Conservation (phyloP, 2,113 vertebrate genomes). For the Corythornis vintsioides region DNA sequence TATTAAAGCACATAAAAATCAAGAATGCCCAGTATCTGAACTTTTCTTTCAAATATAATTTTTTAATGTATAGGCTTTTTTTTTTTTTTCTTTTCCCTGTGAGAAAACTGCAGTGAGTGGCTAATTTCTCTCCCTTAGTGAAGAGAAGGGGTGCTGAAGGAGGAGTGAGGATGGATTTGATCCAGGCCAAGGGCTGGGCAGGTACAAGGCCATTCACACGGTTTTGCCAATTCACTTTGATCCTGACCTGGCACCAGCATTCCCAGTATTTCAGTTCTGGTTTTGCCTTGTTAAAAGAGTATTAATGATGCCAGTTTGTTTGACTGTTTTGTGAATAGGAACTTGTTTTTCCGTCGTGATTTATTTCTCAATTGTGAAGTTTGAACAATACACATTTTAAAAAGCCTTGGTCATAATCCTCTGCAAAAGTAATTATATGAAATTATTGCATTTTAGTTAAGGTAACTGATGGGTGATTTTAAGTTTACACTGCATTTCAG, state of each 20-base stretch:
- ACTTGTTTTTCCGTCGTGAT: not conserved
- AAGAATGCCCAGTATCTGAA: not conserved
- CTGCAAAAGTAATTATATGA: not conserved
- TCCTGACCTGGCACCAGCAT: not conserved
- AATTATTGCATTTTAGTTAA: constrained; percentile 4
- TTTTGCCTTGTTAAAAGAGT: not conserved
- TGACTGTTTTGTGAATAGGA: not conserved
- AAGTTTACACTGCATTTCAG: constrained; percentile 28
- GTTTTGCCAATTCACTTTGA: not conserved
- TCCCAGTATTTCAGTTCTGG: not conserved
- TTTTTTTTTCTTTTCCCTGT: not conserved
- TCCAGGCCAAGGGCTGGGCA: constrained; percentile 12
- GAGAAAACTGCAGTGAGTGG: not conserved
- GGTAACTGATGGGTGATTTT: not conserved
- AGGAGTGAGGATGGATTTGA: not conserved
- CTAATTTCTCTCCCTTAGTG: not conserved
- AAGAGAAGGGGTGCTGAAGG: not conserved
- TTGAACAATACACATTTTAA: not conserved
- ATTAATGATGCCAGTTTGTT: not conserved
- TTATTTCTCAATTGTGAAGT: constrained; percentile 45
- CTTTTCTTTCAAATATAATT: not conserved
- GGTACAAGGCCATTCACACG: not conserved
- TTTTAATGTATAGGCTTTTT: not conserved
- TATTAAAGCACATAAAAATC: not conserved
- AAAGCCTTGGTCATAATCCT: not conserved